Conservation (phyloP, 30 jellyfish, hydroid and myxozoan species). For the Catostylus mosaicus region DNA sequence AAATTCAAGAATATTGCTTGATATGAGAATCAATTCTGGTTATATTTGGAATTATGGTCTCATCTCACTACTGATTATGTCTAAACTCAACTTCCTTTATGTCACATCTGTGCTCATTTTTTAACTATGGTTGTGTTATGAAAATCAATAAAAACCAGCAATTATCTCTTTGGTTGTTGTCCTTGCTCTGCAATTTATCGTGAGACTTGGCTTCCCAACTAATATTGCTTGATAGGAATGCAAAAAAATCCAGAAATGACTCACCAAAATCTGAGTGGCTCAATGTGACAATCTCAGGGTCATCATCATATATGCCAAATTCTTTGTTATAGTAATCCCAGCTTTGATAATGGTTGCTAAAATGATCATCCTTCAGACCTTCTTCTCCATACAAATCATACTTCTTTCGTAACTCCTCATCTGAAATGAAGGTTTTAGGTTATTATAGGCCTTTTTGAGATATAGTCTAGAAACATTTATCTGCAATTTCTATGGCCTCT, state of each 20-base stretch:
- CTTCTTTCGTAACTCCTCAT: conserved; percentile 91
- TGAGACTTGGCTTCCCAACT: background rate
- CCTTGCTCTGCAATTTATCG: no score
- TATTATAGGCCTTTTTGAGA: no score
- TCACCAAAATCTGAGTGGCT: conserved; percentile 90
- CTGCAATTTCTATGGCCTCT: background rate
- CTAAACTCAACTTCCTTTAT: no score
- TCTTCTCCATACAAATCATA: conserved; percentile 96
- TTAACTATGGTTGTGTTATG: no score
- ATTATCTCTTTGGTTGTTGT: no score
- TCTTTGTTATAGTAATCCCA: conserved; percentile 87
- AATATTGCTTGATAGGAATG: no score
- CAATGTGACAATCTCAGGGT: conserved; percentile 85
- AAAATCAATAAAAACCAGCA: no score
- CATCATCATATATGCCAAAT: conserved; percentile 96
- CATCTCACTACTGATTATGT: no score
- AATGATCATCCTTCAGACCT: conserved; percentile 92
- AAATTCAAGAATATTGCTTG: no score
- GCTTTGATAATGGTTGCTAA: conserved; percentile 85
- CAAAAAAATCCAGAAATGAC: conserved; percentile 1
- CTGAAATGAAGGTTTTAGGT: conserved; percentile 27
- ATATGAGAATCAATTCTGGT: no score
- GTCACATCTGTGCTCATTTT: no score
- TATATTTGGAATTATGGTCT: no score
- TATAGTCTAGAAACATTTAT: background rate